A percentile compares a stretch with the other conserved stretches of the same genome.
Conservation (phyloP, 1,140 invertebrate genomes). For the Diabrotica virgifera region DNA sequence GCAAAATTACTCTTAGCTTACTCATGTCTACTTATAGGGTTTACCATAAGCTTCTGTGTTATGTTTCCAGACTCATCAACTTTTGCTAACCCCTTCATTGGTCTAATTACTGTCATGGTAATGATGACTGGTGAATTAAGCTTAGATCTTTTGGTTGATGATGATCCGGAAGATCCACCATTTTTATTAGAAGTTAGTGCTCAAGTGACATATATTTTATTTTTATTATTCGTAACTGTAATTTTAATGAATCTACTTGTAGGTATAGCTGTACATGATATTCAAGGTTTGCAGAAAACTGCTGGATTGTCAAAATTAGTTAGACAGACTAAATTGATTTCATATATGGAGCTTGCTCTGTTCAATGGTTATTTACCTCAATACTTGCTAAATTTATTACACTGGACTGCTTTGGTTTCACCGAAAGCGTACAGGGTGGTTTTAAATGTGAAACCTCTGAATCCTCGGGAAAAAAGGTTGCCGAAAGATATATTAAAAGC, state of each 20-base stretch:
- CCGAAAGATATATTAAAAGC: conserved; percentile 71
- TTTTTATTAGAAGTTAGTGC: conserved; percentile 66
- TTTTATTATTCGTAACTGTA: conserved; percentile 74
- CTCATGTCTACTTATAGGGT: conserved; percentile 78
- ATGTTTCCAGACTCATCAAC: conserved; percentile 77
- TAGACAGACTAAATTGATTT: conserved; percentile 73
- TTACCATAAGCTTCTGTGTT: conserved; percentile 82
- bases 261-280: conserved; percentile 77
- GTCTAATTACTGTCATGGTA: conserved; percentile 77
- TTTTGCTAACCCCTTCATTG: conserved; percentile 75
- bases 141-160: conserved; percentile 64
- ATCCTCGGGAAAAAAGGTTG: conserved; percentile 74
- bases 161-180: conserved; percentile 59
- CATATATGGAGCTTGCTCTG: conserved; percentile 69
- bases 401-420: conserved; percentile 70
- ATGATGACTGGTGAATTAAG: conserved; percentile 89
- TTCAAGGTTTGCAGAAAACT: conserved; percentile 73
- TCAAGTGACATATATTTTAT: conserved; percentile 70
- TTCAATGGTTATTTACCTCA: conserved; percentile 70
- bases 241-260: conserved; percentile 79
- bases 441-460: conserved; percentile 73
- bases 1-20: conserved; percentile 80
- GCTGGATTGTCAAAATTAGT: conserved; percentile 72
- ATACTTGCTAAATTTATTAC: conserved; percentile 66
- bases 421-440: conserved; percentile 75